Evolutionary conservation across 30 jellyfish, hydroid and myxozoan species (phyloP).

Genomic region (Clytia hemisphaerica): DNA sequence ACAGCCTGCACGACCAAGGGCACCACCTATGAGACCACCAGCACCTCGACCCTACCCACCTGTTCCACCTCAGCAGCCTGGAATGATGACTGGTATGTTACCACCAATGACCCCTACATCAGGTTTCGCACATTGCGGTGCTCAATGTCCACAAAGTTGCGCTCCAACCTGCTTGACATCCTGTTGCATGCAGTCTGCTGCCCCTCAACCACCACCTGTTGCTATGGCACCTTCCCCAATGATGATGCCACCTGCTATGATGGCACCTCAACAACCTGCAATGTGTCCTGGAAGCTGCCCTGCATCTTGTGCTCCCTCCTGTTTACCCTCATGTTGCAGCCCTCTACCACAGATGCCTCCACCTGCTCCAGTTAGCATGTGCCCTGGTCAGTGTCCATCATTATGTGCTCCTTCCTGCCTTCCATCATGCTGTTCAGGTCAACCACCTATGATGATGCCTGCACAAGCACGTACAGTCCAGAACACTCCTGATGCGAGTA

Average conservation of each 20-base stretch:
- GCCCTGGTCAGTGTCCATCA: background rate
- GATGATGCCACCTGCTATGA: background rate
- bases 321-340: background rate
- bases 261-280: background rate
- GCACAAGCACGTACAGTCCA: too few relatives aligned
- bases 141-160: constrained; percentile 50
- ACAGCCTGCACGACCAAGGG: constrained; percentile 27
- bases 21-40: constrained; percentile 7
- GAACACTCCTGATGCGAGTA: too few relatives aligned
- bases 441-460: too few relatives aligned
- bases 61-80: background rate
- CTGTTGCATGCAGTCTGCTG: constrained; percentile 35
- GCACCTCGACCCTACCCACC: constrained; percentile 21
- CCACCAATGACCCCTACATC: constrained; percentile 37
- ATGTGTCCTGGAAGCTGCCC: background rate
- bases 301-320: background rate
- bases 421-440: too few relatives aligned
- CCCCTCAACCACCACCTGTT: background rate
- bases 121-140: constrained; percentile 59
- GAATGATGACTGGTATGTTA: background rate
- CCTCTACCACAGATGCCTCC: background rate
- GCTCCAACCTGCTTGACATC: constrained; percentile 72
- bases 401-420: background rate
- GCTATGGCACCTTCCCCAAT: background rate
- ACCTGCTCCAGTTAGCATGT: background rate